Base-by-base conservation (phyloP, 1,140 invertebrate species). In the Galleria mellonella region DNA sequence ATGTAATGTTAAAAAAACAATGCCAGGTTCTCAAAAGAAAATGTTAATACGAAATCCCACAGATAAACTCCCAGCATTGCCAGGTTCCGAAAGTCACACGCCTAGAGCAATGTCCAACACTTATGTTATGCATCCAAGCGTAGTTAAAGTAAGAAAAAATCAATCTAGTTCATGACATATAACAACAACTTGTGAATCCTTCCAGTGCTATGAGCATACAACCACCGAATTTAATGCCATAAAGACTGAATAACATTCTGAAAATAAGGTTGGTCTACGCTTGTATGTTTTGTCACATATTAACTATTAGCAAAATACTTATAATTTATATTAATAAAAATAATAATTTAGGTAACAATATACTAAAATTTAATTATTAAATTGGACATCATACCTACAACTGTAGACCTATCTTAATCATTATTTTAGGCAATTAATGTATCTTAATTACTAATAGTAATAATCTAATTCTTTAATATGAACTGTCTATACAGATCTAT, bases 81-180 rank as follows among this genome's bases (percentile, higher is more conserved):
- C 88, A 51, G 58, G 70, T 72, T 43, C 77, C 55, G 58, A 84
- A 51, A 62, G 59, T 54, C 79, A 83, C 45, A 84, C 74, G 15
- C 82, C 75, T 43, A 66, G 82, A 63, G 82, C 82, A 31, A 62
- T 83, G 65, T 85, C 82, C 15, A 85, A 85, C 46, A 85, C 82
- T 29, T 85, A 85, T 54, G 79, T 85, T 44, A 77, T 72, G 70
- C 79, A 85, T 69, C 82, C 82, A 43, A 74, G 71, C 61, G 47
- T 74, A 58, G 45, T 70, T 45, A 85, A 85, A 71, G 55, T 37
- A 54, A 85, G 82, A 47, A 79, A 75, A 64, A 70, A 57, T 41
- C 77, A 85, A 65, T 69, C 73, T 35, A 85, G 67, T 51, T 83
- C 67, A 65, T 82, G 72, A 78, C 69, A 65, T 49, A 39, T 43